These are phyloP conservation scores for Rhagophthalmus giganteus DNA, from an alignment of 2,888 invertebrate species.

Conservation along the genomic window DNA sequence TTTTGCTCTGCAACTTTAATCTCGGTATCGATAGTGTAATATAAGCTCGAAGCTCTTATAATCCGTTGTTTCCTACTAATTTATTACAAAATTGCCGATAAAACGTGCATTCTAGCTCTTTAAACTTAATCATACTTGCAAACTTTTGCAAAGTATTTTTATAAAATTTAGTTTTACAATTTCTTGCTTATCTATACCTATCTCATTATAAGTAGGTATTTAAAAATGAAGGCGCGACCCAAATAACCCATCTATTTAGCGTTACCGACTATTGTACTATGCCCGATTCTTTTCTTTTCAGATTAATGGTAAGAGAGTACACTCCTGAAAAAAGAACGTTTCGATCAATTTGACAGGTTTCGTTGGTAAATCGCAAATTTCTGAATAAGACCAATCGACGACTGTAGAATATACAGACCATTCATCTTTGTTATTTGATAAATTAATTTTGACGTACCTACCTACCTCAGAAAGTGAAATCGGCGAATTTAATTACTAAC, in stretches of 20 bases:
- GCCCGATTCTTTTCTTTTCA: conserved; percentile 36
- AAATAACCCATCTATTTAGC: conserved; percentile 28
- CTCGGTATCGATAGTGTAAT: conserved; percentile 44
- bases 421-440: conserved; percentile 26
- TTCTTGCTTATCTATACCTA: too few species aligned
- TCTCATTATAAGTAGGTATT: too few species aligned
- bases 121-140: conserved; percentile 43
- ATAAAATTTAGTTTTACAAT: too few species aligned
- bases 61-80: conserved; percentile 19
- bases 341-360: conserved; percentile 37
- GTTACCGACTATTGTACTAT: conserved; percentile 31
- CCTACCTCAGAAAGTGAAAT: not conserved
- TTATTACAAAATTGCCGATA: conserved; percentile 26
- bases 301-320: conserved; percentile 34
- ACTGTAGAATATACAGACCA: conserved; percentile 17
- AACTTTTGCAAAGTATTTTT: conserved; percentile 39
- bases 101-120: conserved; percentile 31
- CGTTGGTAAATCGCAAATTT: conserved; percentile 36
- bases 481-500: conserved; percentile 5
- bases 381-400: conserved; percentile 24
- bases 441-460: conserved; percentile 21
- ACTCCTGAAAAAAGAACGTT: conserved; percentile 33
- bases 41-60: conserved; percentile 41
- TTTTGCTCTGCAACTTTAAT: conserved; percentile 32
- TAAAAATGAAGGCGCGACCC: too few species aligned